Base-by-base conservation (phyloP, 2,113 vertebrate genomes). In the Sciurus niger region DNA sequence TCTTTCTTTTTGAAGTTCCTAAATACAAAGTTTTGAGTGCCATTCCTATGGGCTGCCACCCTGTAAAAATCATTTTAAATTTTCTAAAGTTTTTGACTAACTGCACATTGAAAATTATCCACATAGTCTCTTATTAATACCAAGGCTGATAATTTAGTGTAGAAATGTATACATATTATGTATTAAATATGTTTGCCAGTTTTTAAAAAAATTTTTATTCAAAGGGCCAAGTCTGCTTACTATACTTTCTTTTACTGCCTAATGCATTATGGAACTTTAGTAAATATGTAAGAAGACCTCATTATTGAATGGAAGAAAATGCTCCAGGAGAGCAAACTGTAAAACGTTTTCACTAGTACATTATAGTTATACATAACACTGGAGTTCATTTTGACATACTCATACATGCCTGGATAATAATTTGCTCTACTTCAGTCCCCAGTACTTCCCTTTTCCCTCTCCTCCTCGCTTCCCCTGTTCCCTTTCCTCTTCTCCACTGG, bases 1-100 rank as follows among this genome's bases (percentile, higher is more conserved):
- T 73, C 5, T 68, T 72, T 40, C 63, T 88, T 95, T 93, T 78
- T 34, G 58, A 96, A 95, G n/a, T 93, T 79, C 51, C 30, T 93
- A 93, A 80, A 72, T 80, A n/a, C 77, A 74, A 94, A 37, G 30
- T 18, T 92, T 76, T 78, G 32, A 40, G 20, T 53, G 60, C 3
- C 32, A 63, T 68, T 73, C 16, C 78, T 73, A 60, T 28, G 25
- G 82, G 25, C 24, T 79, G 37, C 22, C 32, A 82, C 4, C 28
- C 25, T 43, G 77, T 63, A 83, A 51, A 89, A 89, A 48, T 91
- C 78, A 83, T 46, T 84, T 37, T 34, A n/a, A 73, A 24, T 40
- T 78, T 83, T 72, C 68, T 60, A 43, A 82, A 28, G 28, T 34
- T 84, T 84, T 40, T 73, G 3, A 79, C 30, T 67, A 80, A 28